Evolutionary conservation across 2,797 vertebrate genomes (phyloP).

Genomic region (Danio kyathit): DNA sequence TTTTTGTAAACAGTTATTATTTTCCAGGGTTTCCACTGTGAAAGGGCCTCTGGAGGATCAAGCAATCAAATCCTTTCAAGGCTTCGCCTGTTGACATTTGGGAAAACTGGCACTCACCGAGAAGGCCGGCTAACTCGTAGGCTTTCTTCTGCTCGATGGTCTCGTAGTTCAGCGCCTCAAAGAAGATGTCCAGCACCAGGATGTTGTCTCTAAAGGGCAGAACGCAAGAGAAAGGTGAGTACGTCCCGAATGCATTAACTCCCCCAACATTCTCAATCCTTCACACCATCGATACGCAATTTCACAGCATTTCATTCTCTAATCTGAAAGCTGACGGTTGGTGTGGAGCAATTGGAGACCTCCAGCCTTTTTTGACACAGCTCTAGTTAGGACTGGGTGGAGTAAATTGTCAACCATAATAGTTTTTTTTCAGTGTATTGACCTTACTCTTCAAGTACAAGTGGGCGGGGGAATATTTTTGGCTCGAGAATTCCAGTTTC

Average conservation of each 20-base stretch:
- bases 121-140: slow-evolving; percentile 94
- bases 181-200: slow-evolving; percentile 98
- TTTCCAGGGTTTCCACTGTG: neutral
- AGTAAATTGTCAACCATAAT: too few relatives aligned
- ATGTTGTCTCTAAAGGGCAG: slow-evolving; percentile 90
- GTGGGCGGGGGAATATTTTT: too few relatives aligned
- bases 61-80: neutral
- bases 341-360: slow-evolving; percentile 58
- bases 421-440: too few relatives aligned
- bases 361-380: slow-evolving; percentile 55
- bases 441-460: too few relatives aligned
- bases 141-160: slow-evolving; percentile 99
- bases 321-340: slow-evolving; percentile 54
- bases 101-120: slow-evolving; percentile 84
- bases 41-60: neutral
- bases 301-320: slow-evolving; percentile 30
- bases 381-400: neutral
- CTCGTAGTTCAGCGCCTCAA: slow-evolving; percentile 98
- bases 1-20: neutral
- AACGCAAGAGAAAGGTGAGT: slow-evolving; percentile 2
- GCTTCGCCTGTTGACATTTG: slow-evolving; percentile 50
- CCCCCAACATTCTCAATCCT: neutral
- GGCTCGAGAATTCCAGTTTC: too few relatives aligned
- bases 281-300: slow-evolving; percentile 8
- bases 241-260: neutral